Percentiles rank a stretch among this genome's conserved stretches.
Evolutionary conservation across 2,113 vertebrate genomes (phyloP).

Genomic region (Hippocampus zosterae): DNA sequence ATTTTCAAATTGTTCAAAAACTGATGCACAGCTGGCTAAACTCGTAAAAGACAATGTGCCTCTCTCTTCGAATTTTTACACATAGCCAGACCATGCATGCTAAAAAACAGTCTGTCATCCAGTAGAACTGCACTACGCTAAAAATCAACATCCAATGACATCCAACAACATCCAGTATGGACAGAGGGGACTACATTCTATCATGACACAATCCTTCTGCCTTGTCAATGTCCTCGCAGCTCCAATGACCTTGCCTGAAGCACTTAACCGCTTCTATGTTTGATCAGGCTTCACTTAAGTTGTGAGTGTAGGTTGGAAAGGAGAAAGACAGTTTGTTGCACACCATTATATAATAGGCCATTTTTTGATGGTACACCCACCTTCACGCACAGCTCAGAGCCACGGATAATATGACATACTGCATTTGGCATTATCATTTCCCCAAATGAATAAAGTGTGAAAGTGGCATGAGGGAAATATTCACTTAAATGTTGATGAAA

Average conservation of each 20-base stretch:
- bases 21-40: neutral
- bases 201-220: conserved; percentile 11
- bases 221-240: conserved; percentile 23
- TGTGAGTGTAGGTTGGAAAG: neutral
- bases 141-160: neutral
- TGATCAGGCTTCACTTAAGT: conserved; percentile 28
- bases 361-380: neutral
- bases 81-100: neutral
- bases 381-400: neutral
- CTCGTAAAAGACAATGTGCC: neutral
- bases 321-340: neutral
- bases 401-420: neutral
- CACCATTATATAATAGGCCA: conserved; percentile 22
- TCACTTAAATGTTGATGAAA: neutral
- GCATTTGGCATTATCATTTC: neutral
- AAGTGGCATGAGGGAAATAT: neutral
- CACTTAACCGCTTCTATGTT: conserved; percentile 39
- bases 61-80: neutral
- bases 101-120: neutral
- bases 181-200: neutral
- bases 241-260: conserved; percentile 28
- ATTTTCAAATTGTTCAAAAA: neutral
- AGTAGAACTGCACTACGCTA: neutral
- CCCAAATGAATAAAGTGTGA: neutral
- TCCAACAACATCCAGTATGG: neutral